Evolutionary conservation across 2,888 invertebrate genomes (phyloP), one percentile per base, ranked within the genome.

Genomic region (Plagodis pulveraria): DNA sequence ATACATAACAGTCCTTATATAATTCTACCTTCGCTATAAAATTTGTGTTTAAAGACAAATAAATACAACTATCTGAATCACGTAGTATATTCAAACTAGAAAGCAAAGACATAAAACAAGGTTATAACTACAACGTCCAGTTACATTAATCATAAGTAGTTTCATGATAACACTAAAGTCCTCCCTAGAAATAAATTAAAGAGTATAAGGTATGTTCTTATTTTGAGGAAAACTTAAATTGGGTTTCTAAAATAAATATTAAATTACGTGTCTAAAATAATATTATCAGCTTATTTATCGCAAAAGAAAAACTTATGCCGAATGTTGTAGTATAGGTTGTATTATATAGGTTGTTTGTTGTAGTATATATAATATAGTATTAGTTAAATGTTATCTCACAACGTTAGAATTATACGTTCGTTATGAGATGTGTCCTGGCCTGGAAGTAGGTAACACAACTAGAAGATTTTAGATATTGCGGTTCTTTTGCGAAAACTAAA

Each of bases 101-200:
- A 45, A 63, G 51, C 58, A 59, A 42, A 22, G 43, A 52, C 45
- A 55, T 46, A 63, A 64, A 66, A 55, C 64, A 33, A 57, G 32
- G 43, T 46, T 47, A 36, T 8, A 22, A 48, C 32, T 35, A 43
- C n/a, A 47, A 53, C 36, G 34, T 36, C 36, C 42, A 47, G n/a
- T 57, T 2, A 40, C 35, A 43, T 46, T 12, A 42, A 42, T 42
- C 11, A 42, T 40, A 42, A 12, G 6, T 12, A 42, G 38, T 6
- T 38, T 8, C 5, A 38, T 38, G 22, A 66, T 69, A 70, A 63
- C 52, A 76, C 72, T 72, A 62, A 66, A 68, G 63, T 70, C 52
- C 42, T 52, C 33, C 34, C 49, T 58, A 58, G 34, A 54, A 50
- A 12, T 54, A 54, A 49, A 53, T 32, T 41, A 38, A 45, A 34